Evolutionary conservation across 2,888 invertebrate species (phyloP).

Genomic region (Drosophila conformis): DNA sequence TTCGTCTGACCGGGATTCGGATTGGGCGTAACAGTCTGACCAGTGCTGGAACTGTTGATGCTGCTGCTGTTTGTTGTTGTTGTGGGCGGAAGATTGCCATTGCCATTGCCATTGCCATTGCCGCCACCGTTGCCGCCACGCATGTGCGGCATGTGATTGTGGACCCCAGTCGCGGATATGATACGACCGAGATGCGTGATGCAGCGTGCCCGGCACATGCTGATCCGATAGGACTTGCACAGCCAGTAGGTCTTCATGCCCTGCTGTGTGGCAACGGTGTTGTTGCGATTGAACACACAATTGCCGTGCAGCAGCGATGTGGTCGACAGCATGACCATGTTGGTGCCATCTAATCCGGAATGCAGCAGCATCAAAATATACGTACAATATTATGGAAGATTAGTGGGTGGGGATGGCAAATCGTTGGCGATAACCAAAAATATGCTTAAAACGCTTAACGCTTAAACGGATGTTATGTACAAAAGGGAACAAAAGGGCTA

Average conservation of each 20-base stretch:
- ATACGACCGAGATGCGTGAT: slow-evolving; percentile 85
- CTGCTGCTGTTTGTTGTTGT: slow-evolving; percentile 10
- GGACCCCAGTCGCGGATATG: slow-evolving; percentile 85
- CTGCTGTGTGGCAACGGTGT: slow-evolving; percentile 85
- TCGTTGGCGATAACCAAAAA: slow-evolving; percentile 44
- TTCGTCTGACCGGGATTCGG: slow-evolving; percentile 49
- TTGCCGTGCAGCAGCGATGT: slow-evolving; percentile 85
- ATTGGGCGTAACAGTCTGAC: slow-evolving; percentile 45
- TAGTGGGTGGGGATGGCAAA: slow-evolving; percentile 57
- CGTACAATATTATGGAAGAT: slow-evolving; percentile 74
- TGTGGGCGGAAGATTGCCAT: slow-evolving; percentile 1
- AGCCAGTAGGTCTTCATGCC: slow-evolving; percentile 86
- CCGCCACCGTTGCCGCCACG: slow-evolving; percentile 58
- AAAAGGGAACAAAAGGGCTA: slow-evolving; percentile 22
- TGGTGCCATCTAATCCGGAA: slow-evolving; percentile 81
- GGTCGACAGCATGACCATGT: slow-evolving; percentile 85
- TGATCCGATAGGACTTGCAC: slow-evolving; percentile 85
- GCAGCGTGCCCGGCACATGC: slow-evolving; percentile 85
- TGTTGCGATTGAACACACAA: slow-evolving; percentile 85
- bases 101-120: slow-evolving; percentile 4
- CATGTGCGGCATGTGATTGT: slow-evolving; percentile 85
- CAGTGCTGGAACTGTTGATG: slow-evolving; percentile 21
- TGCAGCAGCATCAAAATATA: slow-evolving; percentile 65
- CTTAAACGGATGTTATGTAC: slow-evolving; percentile 67
- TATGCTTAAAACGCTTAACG: slow-evolving; percentile 17